Conservation (phyloP, 2,797 vertebrate species). For the Anniella stebbinsi region DNA sequence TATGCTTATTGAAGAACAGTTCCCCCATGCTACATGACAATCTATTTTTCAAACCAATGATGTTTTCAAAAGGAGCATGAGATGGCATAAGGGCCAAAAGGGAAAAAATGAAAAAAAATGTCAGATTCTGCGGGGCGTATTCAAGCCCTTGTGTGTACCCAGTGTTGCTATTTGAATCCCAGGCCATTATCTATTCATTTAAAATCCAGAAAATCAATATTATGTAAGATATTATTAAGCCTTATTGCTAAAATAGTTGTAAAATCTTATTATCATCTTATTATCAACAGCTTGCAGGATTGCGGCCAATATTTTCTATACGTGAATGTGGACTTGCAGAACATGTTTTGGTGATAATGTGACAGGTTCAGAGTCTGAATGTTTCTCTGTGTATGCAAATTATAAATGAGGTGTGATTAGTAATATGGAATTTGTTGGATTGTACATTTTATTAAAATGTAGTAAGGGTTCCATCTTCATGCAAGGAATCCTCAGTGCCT, state of each 20-base stretch:
- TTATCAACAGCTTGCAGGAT: not conserved
- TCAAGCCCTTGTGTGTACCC: not conserved
- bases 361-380: not conserved
- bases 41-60: not conserved
- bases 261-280: not conserved
- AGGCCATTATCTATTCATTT: not conserved
- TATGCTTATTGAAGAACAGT: too few species aligned
- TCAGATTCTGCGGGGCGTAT: not conserved
- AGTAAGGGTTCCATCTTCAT: not conserved
- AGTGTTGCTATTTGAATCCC: not conserved
- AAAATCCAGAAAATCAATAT: not conserved
- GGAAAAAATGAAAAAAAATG: not conserved
- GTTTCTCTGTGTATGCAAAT: not conserved
- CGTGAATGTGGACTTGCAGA: not conserved
- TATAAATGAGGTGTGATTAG: too few species aligned
- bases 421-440: not conserved
- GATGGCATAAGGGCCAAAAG: not conserved
- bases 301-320: not conserved
- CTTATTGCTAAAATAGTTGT: not conserved
- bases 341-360: too few species aligned
- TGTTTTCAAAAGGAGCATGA: not conserved
- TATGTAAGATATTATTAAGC: too few species aligned
- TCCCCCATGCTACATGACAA: not conserved
- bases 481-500: too few species aligned
- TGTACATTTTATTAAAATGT: not conserved